Conservation (phyloP, 30 jellyfish, hydroid and myxozoan species). For the Chironex yamaguchii region DNA sequence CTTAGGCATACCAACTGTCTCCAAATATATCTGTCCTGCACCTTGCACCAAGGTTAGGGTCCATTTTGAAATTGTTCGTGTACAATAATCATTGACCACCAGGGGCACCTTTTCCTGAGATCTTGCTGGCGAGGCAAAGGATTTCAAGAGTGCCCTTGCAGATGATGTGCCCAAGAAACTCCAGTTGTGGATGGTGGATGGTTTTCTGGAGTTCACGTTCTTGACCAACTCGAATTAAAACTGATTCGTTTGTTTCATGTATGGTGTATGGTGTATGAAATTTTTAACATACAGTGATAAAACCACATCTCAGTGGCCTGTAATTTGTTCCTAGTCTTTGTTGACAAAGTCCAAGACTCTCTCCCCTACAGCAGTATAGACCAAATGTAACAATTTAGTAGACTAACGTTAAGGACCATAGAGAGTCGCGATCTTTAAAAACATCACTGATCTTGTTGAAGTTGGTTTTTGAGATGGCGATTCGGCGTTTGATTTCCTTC, state of each 20-base stretch:
- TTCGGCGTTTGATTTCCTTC: too few relatives aligned
- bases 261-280: not conserved
- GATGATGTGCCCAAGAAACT: not conserved
- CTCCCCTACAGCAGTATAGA: not conserved
- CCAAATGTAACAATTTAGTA: not conserved
- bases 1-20: too few relatives aligned
- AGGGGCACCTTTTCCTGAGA: too few relatives aligned
- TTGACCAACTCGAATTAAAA: not conserved
- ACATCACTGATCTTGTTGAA: too few relatives aligned
- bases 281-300: not conserved
- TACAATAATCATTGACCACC: too few relatives aligned
- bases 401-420: not conserved
- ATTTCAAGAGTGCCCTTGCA: not conserved
- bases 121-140: not conserved
- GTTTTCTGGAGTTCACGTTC: not conserved
- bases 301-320: not conserved
- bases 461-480: too few relatives aligned
- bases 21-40: too few relatives aligned
- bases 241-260: not conserved
- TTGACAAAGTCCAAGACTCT: not conserved
- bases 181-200: not conserved
- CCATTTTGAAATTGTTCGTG: too few relatives aligned
- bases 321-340: not conserved
- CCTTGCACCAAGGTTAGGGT: too few relatives aligned
- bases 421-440: too few relatives aligned